Conservation (phyloP, 1,140 invertebrate genomes). For the Procambarus virginalis region DNA sequence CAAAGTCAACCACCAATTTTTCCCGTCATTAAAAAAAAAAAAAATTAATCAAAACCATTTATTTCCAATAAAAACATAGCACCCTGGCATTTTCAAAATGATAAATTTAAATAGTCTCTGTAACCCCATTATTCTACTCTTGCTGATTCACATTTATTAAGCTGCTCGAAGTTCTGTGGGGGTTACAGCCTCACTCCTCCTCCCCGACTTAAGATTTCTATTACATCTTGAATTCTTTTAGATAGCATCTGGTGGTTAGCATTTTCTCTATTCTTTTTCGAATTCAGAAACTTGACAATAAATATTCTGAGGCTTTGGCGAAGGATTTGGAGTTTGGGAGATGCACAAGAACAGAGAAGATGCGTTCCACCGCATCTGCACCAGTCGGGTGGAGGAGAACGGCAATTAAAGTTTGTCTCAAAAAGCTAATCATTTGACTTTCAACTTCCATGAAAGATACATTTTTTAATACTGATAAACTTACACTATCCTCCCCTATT, state of each 20-base stretch:
- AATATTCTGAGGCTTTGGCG: constrained; percentile 52
- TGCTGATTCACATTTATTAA: no score
- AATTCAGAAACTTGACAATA: constrained; percentile 45
- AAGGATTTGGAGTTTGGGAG: constrained; percentile 31
- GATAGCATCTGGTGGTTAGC: constrained; percentile 7
- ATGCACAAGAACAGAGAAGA: constrained; percentile 27
- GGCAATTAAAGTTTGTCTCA: constrained; percentile 82
- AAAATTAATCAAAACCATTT: no score
- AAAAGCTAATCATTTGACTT: constrained; percentile 81
- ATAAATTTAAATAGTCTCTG: no score
- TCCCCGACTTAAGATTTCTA: constrained; percentile 20
- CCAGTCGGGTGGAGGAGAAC: constrained; percentile 79
- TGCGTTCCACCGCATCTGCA: constrained; percentile 61
- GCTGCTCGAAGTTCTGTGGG: no score
- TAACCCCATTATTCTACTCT: no score
- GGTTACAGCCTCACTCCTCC: constrained; percentile 30
- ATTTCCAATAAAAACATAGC: no score
- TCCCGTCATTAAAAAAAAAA: no score
- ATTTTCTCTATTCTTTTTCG: constrained; percentile 44
- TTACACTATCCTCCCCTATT: constrained; percentile 85
- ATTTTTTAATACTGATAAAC: constrained; percentile 90
- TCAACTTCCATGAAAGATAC: constrained; percentile 87
- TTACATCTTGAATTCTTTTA: constrained; percentile 13
- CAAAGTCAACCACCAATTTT: no score
- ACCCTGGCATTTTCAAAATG: no score